Base-by-base conservation (phyloP, 2,888 invertebrate genomes). In the Carabus problematicus region DNA sequence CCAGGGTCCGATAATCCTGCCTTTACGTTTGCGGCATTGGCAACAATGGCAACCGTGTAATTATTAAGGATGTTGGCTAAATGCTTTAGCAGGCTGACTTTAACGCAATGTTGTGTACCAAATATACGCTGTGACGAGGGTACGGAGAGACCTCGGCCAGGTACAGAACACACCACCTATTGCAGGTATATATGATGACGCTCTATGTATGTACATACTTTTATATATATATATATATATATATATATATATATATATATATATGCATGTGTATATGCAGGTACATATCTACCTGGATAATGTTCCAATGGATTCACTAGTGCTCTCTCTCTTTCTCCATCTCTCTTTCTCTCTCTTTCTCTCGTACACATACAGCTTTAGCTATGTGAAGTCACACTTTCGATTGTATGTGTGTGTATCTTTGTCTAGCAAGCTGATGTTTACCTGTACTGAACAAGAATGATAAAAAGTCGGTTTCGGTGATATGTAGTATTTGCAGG, bases 381-480 rank as follows among this genome's bases (percentile, higher is more conserved):
- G 1, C 6, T 12, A 52, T 45, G 63, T 54, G 49, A 63, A 52
- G 54, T 63, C 54, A 49, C 63, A 63, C 49, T 63, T 52, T 54
- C 40, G 61, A 40, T 63, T 63, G 43, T 66, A 66, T 58, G 41
- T 49, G 56, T 61, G 39, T 49, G 56, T 61, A 16, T 70, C 47
- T 47, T 55, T 55, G 47, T 75, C 74, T 75, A 74, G 74, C 29
- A 29, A 29, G 29, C 29, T 29, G 29, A 52, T 74, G 72, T 74
- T 74, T 74, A 74, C 74, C 73, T 73, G 73, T 74, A 74, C 72
- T 72, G 73, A 74, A 73, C 75, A 75, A 75, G 75, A 75, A 75
- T 76, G 77, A 78, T 78, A 78, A 78, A 78, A 78, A 77, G 77
- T 76, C 74, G 77, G 76, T 75, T 76, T 76, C 74, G 43, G 42